Percentiles rank a stretch among this genome's conserved stretches.
Conservation (phyloP, 1,140 invertebrate genomes). For the Macrobrachium rosenbergii region DNA sequence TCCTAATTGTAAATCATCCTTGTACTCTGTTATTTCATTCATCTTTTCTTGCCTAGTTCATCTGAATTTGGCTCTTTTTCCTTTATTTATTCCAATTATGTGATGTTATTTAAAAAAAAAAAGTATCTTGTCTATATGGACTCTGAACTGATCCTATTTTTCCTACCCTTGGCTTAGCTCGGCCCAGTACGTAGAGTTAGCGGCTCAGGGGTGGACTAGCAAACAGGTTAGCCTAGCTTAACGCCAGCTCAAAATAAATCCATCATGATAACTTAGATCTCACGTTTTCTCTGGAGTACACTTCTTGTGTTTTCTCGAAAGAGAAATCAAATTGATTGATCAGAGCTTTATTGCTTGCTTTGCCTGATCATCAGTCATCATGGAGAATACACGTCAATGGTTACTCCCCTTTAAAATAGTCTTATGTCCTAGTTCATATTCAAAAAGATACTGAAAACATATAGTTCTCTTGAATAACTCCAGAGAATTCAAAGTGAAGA, state of each 20-base stretch:
- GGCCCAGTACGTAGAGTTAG: conserved; percentile 47
- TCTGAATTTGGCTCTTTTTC: neutral
- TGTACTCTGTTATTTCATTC: too few relatives aligned
- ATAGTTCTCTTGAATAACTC: neutral
- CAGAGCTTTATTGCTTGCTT: too few relatives aligned
- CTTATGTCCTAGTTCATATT: too few relatives aligned
- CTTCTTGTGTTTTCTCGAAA: neutral
- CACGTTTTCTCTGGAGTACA: conserved; percentile 29
- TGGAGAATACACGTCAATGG: too few relatives aligned
- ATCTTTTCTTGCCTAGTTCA: neutral
- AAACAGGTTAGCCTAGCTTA: conserved; percentile 56
- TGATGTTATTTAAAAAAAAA: neutral
- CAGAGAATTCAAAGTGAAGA: conserved; percentile 20
- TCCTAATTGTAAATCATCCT: too few relatives aligned
- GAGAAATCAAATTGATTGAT: too few relatives aligned
- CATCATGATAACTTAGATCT: neutral
- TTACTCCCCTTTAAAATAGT: too few relatives aligned
- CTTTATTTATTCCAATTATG: neutral
- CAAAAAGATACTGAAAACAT: neutral
- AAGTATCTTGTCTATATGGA: conserved; percentile 15
- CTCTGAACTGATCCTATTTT: conserved; percentile 47
- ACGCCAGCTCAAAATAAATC: conserved; percentile 18
- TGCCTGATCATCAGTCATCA: too few relatives aligned
- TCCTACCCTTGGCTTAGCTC: conserved; percentile 55
- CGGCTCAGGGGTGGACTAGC: conserved; percentile 55